Base-by-base conservation (phyloP, 2,888 invertebrate species). In the Dioctria rufipes region DNA sequence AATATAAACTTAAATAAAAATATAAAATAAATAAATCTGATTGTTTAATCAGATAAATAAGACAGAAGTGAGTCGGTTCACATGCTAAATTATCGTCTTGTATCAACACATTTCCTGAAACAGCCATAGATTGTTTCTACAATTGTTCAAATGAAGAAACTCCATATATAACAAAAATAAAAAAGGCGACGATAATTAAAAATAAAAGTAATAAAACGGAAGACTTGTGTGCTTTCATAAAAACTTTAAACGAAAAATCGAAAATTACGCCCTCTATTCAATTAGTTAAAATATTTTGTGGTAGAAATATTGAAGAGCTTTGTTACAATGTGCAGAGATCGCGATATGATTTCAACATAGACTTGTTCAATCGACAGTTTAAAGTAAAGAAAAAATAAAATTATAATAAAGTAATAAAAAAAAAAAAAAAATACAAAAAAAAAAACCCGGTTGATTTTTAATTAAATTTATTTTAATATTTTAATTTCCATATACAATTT, bases 51-150 rank as follows among this genome's bases (percentile, higher is more conserved):
- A 77, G 63, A 46, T 49, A 42, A 77, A 61, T 63, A 46, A 77
- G 63, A 77, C 60, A 77, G 80, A 65, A 82, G 82, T 80, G 81
- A 81, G 79, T 65, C 81, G 54, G 83, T 84, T 86, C 88, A 88
- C 87, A 96, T 96, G 96, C 95, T 96, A 93, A 96, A 95, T 91
- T 94, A 96, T 94, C 94, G 96, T 91, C 92, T 96, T 88, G 96
- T 96, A 85, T 95, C 96, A 89, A 96, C 96, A 89, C 96, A 96
- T 90, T 96, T 96, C 90, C 91, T 96, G 90, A 96, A 96, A 91
- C 96, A 96, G 90, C 96, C 96, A 93, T 96, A 95, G 94, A 92
- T 92, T 89, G 87, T 85, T 86, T 85, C 79, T 25, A 42, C 25
- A 25, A 25, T 25, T 25, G 25, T 25, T 25, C 25, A 25, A 25